phyloP scores from a whole-genome alignment of 2,113 vertebrate genomes.

The Bubo blakistoni region DNA sequence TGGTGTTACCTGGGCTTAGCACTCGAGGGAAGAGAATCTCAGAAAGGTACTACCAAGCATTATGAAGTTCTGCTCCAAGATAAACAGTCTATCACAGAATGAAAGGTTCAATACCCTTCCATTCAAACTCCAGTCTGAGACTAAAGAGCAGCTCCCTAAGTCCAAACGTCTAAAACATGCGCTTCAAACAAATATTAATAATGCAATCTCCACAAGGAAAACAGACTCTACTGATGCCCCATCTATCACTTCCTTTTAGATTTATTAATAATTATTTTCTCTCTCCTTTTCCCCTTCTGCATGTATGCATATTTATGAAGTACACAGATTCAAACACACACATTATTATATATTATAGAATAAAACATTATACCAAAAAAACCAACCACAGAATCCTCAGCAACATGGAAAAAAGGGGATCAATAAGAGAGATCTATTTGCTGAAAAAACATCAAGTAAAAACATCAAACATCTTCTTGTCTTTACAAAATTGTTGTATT shows the following conservation, averaged over 20 bases:
- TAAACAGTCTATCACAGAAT: not conserved
- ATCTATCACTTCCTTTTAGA: not conserved
- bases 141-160: not conserved
- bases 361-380: not conserved
- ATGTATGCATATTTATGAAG: not conserved
- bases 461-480: not conserved
- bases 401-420: not conserved
- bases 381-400: not conserved
- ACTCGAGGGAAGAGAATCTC: not conserved
- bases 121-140: not conserved
- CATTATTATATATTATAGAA: not conserved
- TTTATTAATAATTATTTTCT: not conserved
- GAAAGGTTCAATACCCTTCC: not conserved
- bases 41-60: not conserved
- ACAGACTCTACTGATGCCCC: not conserved
- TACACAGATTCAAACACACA: not conserved
- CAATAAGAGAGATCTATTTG: not conserved
- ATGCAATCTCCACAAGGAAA: not conserved
- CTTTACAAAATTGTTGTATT: not conserved
- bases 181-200: not conserved
- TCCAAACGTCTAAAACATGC: not conserved
- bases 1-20: not conserved
- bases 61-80: not conserved
- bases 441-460: not conserved
- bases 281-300: not conserved